Percentiles rank a stretch among this genome's conserved stretches.
phyloP scores from a whole-genome alignment of 2,113 vertebrate species.

The Acrocephalus kingi region DNA sequence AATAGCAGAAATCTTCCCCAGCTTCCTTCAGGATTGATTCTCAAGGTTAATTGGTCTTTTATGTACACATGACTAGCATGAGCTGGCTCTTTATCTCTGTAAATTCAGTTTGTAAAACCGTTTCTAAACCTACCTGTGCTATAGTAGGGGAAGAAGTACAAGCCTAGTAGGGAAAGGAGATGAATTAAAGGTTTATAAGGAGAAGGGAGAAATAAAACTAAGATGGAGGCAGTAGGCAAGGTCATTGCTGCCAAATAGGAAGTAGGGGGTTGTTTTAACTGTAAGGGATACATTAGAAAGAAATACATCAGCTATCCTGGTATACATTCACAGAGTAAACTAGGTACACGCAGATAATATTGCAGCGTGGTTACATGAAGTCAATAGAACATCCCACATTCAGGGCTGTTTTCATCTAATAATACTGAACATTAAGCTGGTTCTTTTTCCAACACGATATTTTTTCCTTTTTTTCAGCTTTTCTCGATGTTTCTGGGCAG shows the following conservation, averaged over 20 bases:
- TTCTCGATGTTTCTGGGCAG: background rate
- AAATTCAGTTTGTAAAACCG: background rate
- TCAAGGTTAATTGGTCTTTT: conserved; percentile 49
- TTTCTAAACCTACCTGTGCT: background rate
- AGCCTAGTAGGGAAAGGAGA: background rate
- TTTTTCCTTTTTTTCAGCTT: background rate
- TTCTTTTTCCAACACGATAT: background rate
- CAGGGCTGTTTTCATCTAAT: background rate
- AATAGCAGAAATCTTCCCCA: background rate
- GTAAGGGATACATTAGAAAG: background rate
- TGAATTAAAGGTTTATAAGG: background rate
- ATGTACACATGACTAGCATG: background rate
- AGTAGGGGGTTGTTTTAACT: background rate
- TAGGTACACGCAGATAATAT: background rate
- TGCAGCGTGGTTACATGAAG: background rate
- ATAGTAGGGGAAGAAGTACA: background rate
- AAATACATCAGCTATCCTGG: background rate
- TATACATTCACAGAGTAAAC: background rate
- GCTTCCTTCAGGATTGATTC: background rate
- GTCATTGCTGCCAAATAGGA: background rate
- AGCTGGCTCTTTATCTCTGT: background rate
- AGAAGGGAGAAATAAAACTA: background rate
- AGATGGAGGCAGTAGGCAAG: background rate
- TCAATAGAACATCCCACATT: background rate
- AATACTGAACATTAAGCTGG: background rate